Base-by-base conservation (phyloP, 1,140 invertebrate species). In the Proctacanthus coquilletti region DNA sequence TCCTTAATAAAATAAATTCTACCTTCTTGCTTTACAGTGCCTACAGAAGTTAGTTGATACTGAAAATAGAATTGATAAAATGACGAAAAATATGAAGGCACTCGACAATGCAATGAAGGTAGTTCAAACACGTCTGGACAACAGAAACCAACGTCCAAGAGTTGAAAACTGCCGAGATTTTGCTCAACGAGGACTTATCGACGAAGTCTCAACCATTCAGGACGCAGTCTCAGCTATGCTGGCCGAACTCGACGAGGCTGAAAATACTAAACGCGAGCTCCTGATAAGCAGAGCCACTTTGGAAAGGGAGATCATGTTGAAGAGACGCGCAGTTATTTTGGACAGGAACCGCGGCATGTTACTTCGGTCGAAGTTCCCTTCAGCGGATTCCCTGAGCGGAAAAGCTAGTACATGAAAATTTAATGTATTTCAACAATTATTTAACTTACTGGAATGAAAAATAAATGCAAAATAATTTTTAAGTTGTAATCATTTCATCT, bases 81-180 rank as follows among this genome's bases (percentile, higher is more conserved):
- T 84, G 13, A 65, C 72, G 38, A 60, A 59, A 19, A 69, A 70
- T 2, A 65, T 80, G 2, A 63, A 65, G 40, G 71, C 71, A 46
- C 68, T 82, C 50, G 77, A 84, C 46, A 61, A 69, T 6, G 71
- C 74, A 3, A 73, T 82, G 70, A 84, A 84, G 53, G 67, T 80
- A 18, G 79, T 77, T 13, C 80, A 85, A 58, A 84, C 80, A 0
- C 68, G 80, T 43, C 62, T 86, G 36, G 69, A 79, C 47, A 78
- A 81, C 46, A 66, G 80, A 41, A 65, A 71, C 25, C 65, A 66
- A 37, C 61, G 74, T 21, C 75, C 75, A 14, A 64, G 73, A 27
- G 72, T 80, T 6, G 81, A 84, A 57, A 79, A 68, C 46, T 80
- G 79, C 38, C 63, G 77, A 32, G 81, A 84, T 52, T 55, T 59